Percentiles rank a stretch among this genome's conserved stretches.
Evolutionary conservation across 2,888 invertebrate genomes (phyloP).

Genomic region (Synanthedon tipuliformis): DNA sequence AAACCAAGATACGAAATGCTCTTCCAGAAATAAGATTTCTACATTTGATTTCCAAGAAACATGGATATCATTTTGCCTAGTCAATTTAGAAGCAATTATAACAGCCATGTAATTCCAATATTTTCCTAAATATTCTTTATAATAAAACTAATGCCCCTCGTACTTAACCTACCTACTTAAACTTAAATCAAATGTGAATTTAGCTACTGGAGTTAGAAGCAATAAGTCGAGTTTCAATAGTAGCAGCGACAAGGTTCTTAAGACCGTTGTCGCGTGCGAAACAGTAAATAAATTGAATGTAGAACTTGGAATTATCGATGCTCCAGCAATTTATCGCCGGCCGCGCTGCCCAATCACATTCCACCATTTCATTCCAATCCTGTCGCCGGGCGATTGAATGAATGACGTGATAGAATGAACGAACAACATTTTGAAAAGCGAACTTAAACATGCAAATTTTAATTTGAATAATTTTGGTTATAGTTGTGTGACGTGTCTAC

Average conservation of each 20-base stretch:
- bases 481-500: too few relatives aligned
- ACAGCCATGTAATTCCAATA: too few relatives aligned
- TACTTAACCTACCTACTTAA: too few relatives aligned
- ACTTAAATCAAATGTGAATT: too few relatives aligned
- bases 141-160: too few relatives aligned
- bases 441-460: not conserved
- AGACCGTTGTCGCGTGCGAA: conserved; percentile 2
- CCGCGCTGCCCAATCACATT: not conserved
- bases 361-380: not conserved
- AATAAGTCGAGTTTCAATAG: conserved; percentile 4
- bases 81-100: too few relatives aligned
- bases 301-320: conserved; percentile 4
- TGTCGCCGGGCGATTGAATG: not conserved
- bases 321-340: conserved; percentile 2
- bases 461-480: too few relatives aligned
- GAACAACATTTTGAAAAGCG: not conserved
- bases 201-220: not conserved
- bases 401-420: not conserved
- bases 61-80: too few relatives aligned
- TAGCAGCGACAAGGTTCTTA: not conserved
- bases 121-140: too few relatives aligned
- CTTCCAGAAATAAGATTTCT: too few relatives aligned
- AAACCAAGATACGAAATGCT: too few relatives aligned
- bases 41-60: too few relatives aligned
- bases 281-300: conserved; percentile 6